Evolutionary conservation across 2,797 vertebrate species (phyloP).

Genomic region (Myotis myotis): DNA sequence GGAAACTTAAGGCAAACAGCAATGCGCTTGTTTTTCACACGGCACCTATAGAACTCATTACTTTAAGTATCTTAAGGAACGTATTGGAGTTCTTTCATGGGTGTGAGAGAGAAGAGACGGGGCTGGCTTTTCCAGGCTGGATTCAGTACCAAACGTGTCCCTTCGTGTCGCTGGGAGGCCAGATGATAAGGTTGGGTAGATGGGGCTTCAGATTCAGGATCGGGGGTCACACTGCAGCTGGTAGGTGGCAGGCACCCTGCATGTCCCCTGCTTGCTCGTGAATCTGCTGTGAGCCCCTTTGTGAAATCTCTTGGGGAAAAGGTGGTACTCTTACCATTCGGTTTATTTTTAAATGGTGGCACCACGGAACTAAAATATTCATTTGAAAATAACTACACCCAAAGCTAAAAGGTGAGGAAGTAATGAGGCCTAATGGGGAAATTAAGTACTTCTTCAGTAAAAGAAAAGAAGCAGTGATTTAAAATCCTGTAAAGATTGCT

Average conservation of each 20-base stretch:
- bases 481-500: neutral
- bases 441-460: neutral
- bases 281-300: neutral
- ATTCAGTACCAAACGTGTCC: neutral
- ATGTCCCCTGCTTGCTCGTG: neutral
- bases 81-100: neutral
- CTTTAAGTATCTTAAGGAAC: neutral
- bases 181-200: neutral
- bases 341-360: neutral
- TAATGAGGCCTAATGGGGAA: neutral
- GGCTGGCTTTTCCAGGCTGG: neutral
- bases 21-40: neutral
- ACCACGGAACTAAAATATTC: neutral
- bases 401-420: neutral
- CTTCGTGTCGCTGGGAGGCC: neutral
- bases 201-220: neutral
- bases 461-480: neutral
- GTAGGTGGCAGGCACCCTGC: neutral
- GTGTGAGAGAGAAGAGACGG: neutral
- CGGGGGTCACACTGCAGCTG: neutral
- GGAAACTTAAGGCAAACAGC: neutral
- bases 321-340: neutral
- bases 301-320: neutral
- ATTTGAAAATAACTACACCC: neutral
- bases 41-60: neutral